Conservation (phyloP, 1,140 invertebrate genomes). For the Ladona fulva region DNA sequence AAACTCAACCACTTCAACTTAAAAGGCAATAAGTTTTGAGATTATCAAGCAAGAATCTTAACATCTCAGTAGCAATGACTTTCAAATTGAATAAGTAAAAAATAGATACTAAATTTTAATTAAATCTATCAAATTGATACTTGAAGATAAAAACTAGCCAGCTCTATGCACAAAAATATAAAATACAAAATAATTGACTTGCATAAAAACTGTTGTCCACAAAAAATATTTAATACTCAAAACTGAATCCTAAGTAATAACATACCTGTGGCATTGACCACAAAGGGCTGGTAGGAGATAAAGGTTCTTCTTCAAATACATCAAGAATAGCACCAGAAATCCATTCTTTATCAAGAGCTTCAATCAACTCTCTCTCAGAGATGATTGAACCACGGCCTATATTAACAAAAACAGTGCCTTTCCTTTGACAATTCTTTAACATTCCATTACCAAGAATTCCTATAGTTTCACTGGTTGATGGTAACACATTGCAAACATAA, state of each 20-base stretch:
- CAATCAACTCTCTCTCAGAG: conserved; percentile 41
- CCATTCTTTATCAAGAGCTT: conserved; percentile 45
- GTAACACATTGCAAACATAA: conserved; percentile 48
- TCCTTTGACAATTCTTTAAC: conserved; percentile 36
- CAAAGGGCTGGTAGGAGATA: conserved; percentile 39
- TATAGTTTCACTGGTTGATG: conserved; percentile 41
- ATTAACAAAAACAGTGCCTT: conserved; percentile 44
- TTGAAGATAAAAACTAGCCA: too few relatives aligned
- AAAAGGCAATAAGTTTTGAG: too few relatives aligned
- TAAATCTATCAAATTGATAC: too few relatives aligned
- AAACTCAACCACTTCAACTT: too few relatives aligned
- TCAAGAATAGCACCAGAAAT: conserved; percentile 48
- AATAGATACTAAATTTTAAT: too few relatives aligned
- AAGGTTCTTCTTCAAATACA: conserved; percentile 48
- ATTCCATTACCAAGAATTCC: conserved; percentile 41
- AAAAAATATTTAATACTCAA: too few relatives aligned
- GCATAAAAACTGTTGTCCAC: too few relatives aligned
- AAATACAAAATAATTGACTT: too few relatives aligned
- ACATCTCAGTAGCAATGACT: too few relatives aligned
- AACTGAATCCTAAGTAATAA: conserved; percentile 18
- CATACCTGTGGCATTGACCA: conserved; percentile 42
- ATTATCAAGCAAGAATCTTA: too few relatives aligned
- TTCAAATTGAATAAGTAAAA: too few relatives aligned
- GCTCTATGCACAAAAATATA: too few relatives aligned
- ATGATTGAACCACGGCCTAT: conserved; percentile 48